A percentile compares a stretch with the other conserved stretches of the same genome.
These are phyloP conservation scores for Thecophora atra DNA, from an alignment of 2,888 invertebrate species.

Conservation along the genomic window DNA sequence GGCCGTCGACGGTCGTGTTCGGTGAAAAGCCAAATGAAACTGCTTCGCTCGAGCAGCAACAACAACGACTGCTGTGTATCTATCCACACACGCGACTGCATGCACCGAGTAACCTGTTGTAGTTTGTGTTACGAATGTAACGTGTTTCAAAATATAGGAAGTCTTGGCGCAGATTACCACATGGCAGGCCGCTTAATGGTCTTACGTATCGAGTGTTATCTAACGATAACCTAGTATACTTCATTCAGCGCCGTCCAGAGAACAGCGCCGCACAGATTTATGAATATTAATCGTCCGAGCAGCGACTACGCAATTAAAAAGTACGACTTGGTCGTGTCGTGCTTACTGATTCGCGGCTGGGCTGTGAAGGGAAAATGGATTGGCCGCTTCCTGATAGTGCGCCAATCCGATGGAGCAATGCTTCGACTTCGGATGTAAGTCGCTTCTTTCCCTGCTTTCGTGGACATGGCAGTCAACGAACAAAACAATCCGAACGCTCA, in stretches of 20 bases:
- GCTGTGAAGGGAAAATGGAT: too few relatives aligned
- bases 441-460: too few relatives aligned
- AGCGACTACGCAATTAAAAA: too few relatives aligned
- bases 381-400: too few relatives aligned
- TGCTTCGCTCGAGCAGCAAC: background rate
- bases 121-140: slow-evolving; percentile 65
- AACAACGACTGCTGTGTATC: slow-evolving; percentile 8
- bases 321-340: too few relatives aligned
- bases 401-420: too few relatives aligned
- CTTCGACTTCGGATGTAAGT: too few relatives aligned
- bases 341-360: too few relatives aligned
- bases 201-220: slow-evolving; percentile 51
- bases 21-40: slow-evolving; percentile 16
- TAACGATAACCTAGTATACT: slow-evolving; percentile 44
- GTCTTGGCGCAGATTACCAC: slow-evolving; percentile 46
- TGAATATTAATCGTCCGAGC: background rate
- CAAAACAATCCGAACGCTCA: too few relatives aligned
- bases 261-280: background rate
- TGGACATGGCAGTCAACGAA: too few relatives aligned
- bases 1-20: background rate
- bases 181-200: slow-evolving; percentile 41
- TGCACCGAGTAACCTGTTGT: slow-evolving; percentile 52
- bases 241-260: slow-evolving; percentile 8
- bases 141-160: slow-evolving; percentile 65
- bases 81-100: slow-evolving; percentile 37